Evolutionary conservation across 2,888 invertebrate genomes (phyloP).

Genomic region (Tethea ocularis): DNA sequence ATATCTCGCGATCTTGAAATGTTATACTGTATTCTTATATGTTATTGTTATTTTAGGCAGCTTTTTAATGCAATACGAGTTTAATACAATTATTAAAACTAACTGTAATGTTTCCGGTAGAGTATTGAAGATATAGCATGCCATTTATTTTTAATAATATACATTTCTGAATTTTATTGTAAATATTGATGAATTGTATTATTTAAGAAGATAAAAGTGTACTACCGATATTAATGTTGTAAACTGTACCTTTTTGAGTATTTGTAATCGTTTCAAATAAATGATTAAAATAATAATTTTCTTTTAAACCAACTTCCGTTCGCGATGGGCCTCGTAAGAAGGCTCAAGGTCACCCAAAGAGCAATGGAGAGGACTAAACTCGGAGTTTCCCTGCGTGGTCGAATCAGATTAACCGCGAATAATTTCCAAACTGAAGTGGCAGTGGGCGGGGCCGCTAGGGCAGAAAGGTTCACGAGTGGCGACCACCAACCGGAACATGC

Average conservation of each 20-base stretch:
- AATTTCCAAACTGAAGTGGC: no score
- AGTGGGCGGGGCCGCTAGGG: no score
- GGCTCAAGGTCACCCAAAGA: no score
- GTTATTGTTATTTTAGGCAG: neutral
- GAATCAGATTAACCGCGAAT: no score
- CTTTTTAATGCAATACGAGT: no score
- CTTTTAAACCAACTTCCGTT: neutral
- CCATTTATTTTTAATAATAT: neutral
- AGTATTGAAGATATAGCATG: neutral
- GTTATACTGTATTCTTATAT: neutral
- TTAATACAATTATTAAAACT: no score
- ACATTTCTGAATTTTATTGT: neutral
- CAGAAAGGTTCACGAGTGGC: no score
- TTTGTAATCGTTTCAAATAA: constrained; percentile 2
- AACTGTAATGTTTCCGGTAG: no score
- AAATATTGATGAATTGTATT: neutral
- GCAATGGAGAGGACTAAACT: no score
- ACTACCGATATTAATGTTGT: neutral
- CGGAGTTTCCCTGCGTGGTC: no score
- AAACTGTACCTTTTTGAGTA: neutral
- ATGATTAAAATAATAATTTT: constrained; percentile 6
- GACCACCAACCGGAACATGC: no score
- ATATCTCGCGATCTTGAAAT: neutral
- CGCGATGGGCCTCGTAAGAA: no score
- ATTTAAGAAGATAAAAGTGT: neutral